Evolutionary conservation across 1,140 invertebrate genomes (phyloP).

Genomic region (Penaeus indicus): DNA sequence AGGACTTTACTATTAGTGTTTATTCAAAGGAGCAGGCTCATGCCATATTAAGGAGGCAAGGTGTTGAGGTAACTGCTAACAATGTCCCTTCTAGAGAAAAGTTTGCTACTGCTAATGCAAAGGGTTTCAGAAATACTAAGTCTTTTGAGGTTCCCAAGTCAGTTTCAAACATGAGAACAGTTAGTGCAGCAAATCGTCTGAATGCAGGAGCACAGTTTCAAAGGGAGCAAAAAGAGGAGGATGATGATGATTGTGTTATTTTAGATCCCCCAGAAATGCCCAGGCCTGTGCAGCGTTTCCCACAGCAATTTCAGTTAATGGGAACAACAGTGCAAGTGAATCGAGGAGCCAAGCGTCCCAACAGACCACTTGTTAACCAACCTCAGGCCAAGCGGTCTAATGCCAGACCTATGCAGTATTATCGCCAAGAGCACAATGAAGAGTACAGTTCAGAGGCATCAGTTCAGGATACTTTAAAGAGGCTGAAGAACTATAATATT

Average conservation of each 20-base stretch:
- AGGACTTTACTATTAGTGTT: conserved; percentile 66
- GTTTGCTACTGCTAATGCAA: conserved; percentile 24
- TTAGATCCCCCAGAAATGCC: conserved; percentile 64
- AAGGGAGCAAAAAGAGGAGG: conserved; percentile 46
- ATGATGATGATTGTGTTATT: conserved; percentile 66
- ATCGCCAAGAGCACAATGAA: conserved; percentile 56
- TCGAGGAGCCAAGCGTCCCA: conserved; percentile 61
- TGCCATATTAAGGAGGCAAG: conserved; percentile 63
- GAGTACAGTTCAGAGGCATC: conserved; percentile 56
- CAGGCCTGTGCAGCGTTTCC: conserved; percentile 55
- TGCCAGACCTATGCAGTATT: conserved; percentile 52
- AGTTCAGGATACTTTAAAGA: conserved; percentile 65
- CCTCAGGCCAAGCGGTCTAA: conserved; percentile 53
- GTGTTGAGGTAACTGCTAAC: conserved; percentile 65
- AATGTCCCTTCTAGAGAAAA: conserved; percentile 49
- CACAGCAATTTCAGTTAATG: conserved; percentile 66
- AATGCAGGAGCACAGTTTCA: conserved; percentile 26
- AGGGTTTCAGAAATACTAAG: conserved; percentile 44
- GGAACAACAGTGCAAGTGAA: conserved; percentile 66
- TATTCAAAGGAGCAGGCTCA: conserved; percentile 66
- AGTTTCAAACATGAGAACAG: conserved; percentile 39
- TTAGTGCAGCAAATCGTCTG: conserved; percentile 25
- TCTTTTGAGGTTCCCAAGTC: conserved; percentile 28
- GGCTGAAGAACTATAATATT: conserved; percentile 66
- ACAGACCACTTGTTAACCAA: conserved; percentile 48